phyloP scores from a whole-genome alignment of 1,140 invertebrate genomes.

The Myzus persicae region DNA sequence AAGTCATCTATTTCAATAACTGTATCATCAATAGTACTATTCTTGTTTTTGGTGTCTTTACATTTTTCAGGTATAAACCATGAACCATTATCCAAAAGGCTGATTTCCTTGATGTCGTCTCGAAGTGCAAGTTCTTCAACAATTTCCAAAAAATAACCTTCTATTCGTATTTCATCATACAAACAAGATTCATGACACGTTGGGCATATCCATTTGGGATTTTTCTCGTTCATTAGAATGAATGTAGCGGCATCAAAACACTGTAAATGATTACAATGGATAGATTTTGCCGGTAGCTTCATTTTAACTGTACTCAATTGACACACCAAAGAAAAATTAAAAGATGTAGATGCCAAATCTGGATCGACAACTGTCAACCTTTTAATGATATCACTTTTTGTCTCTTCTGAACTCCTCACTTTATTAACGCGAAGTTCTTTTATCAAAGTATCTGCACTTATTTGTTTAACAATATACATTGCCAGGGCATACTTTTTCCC shows the following conservation, averaged over 20 bases:
- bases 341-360: conserved; percentile 55
- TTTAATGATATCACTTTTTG: conserved; percentile 66
- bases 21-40: no score
- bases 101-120: conserved; percentile 1
- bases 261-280: conserved; percentile 90
- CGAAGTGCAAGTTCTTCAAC: neutral
- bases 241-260: no score
- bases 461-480: conserved; percentile 86
- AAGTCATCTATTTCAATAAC: no score
- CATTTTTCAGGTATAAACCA: conserved; percentile 39
- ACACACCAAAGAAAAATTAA: conserved; percentile 66
- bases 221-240: no score
- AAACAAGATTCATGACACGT: conserved; percentile 66
- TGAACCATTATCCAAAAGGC: conserved; percentile 46
- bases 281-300: conserved; percentile 86
- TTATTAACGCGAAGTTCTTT: conserved; percentile 85
- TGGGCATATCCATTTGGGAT: no score
- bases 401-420: conserved; percentile 86
- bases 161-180: conserved; percentile 55
- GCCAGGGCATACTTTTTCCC: conserved; percentile 83
- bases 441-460: conserved; percentile 83
- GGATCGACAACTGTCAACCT: conserved; percentile 19
- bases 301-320: conserved; percentile 95
- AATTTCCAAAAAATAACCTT: conserved; percentile 52
- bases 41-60: no score